Percentiles rank a stretch among this genome's conserved stretches.
These are phyloP conservation scores for Ophion obscuratus DNA, from an alignment of 2,888 invertebrate genomes.

Conservation along the genomic window DNA sequence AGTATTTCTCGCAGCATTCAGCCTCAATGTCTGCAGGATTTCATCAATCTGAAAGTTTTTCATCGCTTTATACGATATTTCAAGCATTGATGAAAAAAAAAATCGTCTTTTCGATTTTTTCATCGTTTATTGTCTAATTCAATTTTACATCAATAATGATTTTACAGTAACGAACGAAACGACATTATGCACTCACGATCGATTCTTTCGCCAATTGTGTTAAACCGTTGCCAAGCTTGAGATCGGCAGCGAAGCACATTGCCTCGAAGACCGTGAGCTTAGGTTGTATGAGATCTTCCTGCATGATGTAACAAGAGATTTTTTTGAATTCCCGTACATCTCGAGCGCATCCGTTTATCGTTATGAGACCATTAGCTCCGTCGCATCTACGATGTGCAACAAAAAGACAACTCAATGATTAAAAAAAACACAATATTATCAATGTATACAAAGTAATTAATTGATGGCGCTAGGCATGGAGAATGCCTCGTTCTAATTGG, in stretches of 20 bases:
- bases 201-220: slow-evolving; percentile 87
- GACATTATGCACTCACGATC: slow-evolving; percentile 86
- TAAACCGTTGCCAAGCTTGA: slow-evolving; percentile 91
- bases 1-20: slow-evolving; percentile 90
- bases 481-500: no score
- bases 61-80: neutral
- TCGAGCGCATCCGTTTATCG: slow-evolving; percentile 91
- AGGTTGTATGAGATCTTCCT: slow-evolving; percentile 94
- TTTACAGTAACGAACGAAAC: neutral
- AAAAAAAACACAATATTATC: neutral
- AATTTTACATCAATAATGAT: neutral
- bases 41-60: slow-evolving; percentile 90
- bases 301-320: slow-evolving; percentile 98
- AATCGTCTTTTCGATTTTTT: neutral
- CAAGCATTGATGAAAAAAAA: neutral
- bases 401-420: neutral
- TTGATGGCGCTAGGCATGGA: no score
- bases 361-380: slow-evolving; percentile 90
- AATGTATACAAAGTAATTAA: neutral
- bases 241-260: slow-evolving; percentile 94
- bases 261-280: slow-evolving; percentile 94
- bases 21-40: slow-evolving; percentile 92
- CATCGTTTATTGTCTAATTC: neutral
- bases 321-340: slow-evolving; percentile 92
- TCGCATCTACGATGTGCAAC: slow-evolving; percentile 85